Evolutionary conservation across 2,113 vertebrate genomes (phyloP).

Genomic region (Apteryx mantelli): DNA sequence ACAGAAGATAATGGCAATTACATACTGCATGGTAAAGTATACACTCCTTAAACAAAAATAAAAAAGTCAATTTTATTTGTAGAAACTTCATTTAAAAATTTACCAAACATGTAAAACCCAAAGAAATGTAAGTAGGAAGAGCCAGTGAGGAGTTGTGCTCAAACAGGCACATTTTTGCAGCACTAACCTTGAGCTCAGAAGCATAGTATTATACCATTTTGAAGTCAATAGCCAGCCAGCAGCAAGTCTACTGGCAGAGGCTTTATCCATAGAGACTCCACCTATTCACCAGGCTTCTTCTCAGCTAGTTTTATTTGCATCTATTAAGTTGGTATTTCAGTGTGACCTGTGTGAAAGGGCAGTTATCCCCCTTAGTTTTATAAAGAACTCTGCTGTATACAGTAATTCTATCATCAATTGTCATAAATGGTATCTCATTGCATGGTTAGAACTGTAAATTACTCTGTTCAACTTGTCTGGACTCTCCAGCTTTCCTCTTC

Average conservation of each 20-base stretch:
- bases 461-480: slow-evolving; percentile 23
- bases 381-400: not conserved
- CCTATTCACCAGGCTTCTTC: not conserved
- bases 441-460: slow-evolving; percentile 25
- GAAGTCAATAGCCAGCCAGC: not conserved
- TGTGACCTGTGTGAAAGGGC: slow-evolving; percentile 7
- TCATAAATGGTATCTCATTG: slow-evolving; percentile 40
- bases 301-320: not conserved
- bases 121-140: slow-evolving; percentile 47
- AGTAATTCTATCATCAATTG: not conserved
- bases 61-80: slow-evolving; percentile 67
- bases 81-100: slow-evolving; percentile 67
- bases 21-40: slow-evolving; percentile 49
- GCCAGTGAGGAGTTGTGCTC: not conserved
- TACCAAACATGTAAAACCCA: slow-evolving; percentile 63
- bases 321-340: not conserved
- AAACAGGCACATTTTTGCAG: not conserved
- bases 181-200: slow-evolving; percentile 16
- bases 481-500: slow-evolving; percentile 56
- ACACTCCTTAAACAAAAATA: slow-evolving; percentile 60
- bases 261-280: not conserved
- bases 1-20: not conserved
- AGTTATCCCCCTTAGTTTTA: not conserved
- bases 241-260: not conserved
- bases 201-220: not conserved